A percentile compares a stretch with the other conserved stretches of the same genome.
Conservation (phyloP, 2,888 invertebrate genomes). For the Ormia ochracea region DNA sequence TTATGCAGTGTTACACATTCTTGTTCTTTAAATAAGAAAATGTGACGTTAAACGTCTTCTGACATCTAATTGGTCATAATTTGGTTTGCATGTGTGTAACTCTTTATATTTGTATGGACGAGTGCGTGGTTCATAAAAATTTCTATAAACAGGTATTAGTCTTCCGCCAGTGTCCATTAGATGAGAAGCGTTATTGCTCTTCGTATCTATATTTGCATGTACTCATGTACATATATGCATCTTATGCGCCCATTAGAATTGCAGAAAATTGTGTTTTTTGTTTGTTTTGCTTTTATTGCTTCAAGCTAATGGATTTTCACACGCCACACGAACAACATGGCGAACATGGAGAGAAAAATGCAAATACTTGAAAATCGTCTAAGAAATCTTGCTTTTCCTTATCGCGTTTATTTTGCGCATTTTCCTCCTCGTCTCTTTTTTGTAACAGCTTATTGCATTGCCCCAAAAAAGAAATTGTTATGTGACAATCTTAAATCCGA, state of each 20-base stretch:
- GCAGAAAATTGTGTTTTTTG: not conserved
- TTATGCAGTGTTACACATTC: too few relatives aligned
- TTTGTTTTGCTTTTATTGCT: not conserved
- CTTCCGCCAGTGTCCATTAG: not conserved
- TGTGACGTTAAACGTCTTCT: too few relatives aligned
- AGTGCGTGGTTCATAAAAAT: not conserved
- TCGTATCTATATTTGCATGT: too few relatives aligned
- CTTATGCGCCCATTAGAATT: not conserved
- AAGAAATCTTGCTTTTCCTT: not conserved
- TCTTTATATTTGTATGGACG: too few relatives aligned
- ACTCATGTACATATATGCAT: too few relatives aligned
- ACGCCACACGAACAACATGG: slow-evolving; percentile 23
- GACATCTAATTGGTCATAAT: too few relatives aligned
- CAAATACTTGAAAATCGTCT: slow-evolving; percentile 42
- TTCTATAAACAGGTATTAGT: not conserved
- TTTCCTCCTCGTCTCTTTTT: not conserved
- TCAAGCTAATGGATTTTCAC: slow-evolving; percentile 33
- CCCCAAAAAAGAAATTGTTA: not conserved
- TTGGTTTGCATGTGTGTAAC: too few relatives aligned
- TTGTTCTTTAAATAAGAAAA: too few relatives aligned
- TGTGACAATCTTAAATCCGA: slow-evolving; percentile 27
- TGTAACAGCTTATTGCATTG: slow-evolving; percentile 9
- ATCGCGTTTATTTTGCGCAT: not conserved
- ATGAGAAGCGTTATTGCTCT: not conserved
- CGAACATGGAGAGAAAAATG: not conserved